A percentile compares a stretch with the other conserved stretches of the same genome.
Evolutionary conservation across 2,113 vertebrate species (phyloP).

Genomic region (Lethenteron reissneri): DNA sequence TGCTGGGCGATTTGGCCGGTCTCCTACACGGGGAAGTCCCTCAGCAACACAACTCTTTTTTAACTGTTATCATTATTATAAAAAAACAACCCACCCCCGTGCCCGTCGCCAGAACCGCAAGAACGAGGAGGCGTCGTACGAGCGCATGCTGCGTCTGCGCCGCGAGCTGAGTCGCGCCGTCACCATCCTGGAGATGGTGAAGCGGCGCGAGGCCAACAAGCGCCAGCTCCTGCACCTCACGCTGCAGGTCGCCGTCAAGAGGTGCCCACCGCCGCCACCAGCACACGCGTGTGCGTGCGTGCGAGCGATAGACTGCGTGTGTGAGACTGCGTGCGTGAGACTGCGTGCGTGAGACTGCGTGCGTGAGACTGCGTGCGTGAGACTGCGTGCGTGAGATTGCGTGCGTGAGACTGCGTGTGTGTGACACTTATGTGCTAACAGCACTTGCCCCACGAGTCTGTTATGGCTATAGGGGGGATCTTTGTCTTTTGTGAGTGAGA

Average conservation of each 20-base stretch:
- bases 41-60: too few species aligned
- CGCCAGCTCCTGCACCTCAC: constrained; percentile 68
- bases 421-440: background rate
- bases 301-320: background rate
- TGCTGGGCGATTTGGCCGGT: too few species aligned
- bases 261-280: constrained; percentile 22
- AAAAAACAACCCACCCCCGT: too few species aligned
- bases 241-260: constrained; percentile 65
- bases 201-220: constrained; percentile 67
- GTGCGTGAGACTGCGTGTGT: too few species aligned
- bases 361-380: background rate
- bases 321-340: background rate
- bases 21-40: too few species aligned
- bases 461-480: background rate
- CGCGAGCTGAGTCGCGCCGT: constrained; percentile 70
- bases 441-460: background rate
- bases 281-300: background rate
- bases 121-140: constrained; percentile 73
- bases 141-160: constrained; percentile 72
- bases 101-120: constrained; percentile 44
- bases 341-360: background rate
- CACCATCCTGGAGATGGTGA: constrained; percentile 81
- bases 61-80: too few species aligned
- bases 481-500: too few species aligned
- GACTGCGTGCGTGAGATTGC: background rate